Evolutionary conservation across 2,888 invertebrate genomes (phyloP).

Genomic region (Strigamia transsilvanica): DNA sequence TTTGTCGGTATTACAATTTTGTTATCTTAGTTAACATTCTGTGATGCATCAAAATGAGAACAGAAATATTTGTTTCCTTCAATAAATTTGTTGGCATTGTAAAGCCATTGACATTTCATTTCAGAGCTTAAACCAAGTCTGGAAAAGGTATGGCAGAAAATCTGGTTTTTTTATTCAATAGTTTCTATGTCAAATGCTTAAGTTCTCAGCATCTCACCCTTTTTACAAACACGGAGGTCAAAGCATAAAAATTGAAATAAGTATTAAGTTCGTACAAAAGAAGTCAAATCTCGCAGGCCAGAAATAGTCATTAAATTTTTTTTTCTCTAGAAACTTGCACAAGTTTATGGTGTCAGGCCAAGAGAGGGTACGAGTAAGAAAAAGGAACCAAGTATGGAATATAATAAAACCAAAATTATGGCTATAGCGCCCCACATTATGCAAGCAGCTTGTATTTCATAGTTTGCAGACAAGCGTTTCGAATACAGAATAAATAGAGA

Average conservation of each 20-base stretch:
- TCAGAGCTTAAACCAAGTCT: not conserved
- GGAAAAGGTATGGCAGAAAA: not conserved
- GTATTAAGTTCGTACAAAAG: conserved; percentile 5
- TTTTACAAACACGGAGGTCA: conserved; percentile 30
- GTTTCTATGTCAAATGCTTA: conserved; percentile 27
- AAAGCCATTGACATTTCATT: not conserved
- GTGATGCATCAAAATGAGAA: too few relatives aligned
- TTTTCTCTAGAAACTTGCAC: not conserved
- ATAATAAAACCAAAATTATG: conserved; percentile 19
- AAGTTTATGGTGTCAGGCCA: conserved; percentile 14
- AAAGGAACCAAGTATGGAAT: conserved; percentile 2
- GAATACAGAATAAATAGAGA: conserved; percentile 34
- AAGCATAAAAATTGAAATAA: conserved; percentile 27
- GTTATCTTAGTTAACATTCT: too few relatives aligned
- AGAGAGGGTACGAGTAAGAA: not conserved
- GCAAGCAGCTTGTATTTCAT: conserved; percentile 42
- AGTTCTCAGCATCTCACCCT: conserved; percentile 41
- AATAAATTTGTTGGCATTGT: not conserved
- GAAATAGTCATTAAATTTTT: conserved; percentile 28
- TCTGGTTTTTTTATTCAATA: not conserved
- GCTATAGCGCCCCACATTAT: conserved; percentile 5
- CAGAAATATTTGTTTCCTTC: too few relatives aligned
- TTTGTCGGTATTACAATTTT: too few relatives aligned
- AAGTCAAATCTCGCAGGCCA: conserved; percentile 31
- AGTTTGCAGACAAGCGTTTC: conserved; percentile 42